Evolutionary conservation across 2,113 vertebrate species (phyloP).

Genomic region (Onychorhynchus coronatus): DNA sequence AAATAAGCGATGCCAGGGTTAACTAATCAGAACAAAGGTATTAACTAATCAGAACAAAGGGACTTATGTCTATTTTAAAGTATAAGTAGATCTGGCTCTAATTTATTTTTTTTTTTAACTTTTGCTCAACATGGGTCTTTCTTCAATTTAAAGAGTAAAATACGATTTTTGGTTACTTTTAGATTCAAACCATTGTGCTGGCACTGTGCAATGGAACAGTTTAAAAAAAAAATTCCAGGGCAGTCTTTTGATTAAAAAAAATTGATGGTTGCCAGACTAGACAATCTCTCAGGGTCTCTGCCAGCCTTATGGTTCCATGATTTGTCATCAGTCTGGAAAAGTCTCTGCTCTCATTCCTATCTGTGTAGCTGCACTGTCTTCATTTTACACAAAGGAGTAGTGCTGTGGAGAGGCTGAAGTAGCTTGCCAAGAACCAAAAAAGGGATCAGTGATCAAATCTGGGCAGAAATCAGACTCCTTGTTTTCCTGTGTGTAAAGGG

Average conservation of each 20-base stretch:
- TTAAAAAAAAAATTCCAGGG: background rate
- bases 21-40: constrained; percentile 5
- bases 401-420: background rate
- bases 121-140: background rate
- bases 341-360: background rate
- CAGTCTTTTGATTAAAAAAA: background rate
- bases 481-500: background rate
- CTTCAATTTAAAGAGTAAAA: constrained; percentile 11
- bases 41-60: constrained; percentile 5
- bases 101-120: background rate
- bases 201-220: background rate
- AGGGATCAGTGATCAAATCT: background rate
- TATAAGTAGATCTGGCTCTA: background rate
- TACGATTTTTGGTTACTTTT: background rate
- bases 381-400: background rate
- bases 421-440: background rate
- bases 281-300: background rate
- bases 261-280: constrained; percentile 24
- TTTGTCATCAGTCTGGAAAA: background rate
- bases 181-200: constrained; percentile 14
- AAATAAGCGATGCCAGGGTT: background rate
- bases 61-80: background rate
- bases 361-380: background rate
- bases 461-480: background rate
- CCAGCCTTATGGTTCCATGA: background rate